Evolutionary conservation across 2,797 vertebrate species (phyloP), one percentile per base, ranked within the genome.

Genomic region (Tokudaia muenninki): DNA sequence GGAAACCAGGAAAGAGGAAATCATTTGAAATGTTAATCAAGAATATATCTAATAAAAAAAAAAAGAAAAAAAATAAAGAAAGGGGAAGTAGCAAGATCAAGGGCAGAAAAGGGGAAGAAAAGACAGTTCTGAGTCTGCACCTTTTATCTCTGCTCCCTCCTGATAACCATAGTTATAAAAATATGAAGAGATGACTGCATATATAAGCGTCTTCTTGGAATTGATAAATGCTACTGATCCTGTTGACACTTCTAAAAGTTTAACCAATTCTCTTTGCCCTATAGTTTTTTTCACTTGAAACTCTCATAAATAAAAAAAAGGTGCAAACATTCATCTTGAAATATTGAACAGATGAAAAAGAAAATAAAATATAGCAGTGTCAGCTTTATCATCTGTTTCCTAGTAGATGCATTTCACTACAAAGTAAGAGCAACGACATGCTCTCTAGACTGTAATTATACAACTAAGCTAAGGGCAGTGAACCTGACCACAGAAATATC

Each of bases 261-360:
- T 97, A 94, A 92, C 92, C 17, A 19, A 41, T 65, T 88, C 24
- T 59, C 67, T 81, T 86, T 78, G n/a, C 81, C 67, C 6, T 63
- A 75, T 65, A 22, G 34, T 72, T 82, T 78, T 61, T n/a, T 63
- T 89, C 52, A 84, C 75, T 57, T 94, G 94, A 96, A 91, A 96
- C 87, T 61, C 37, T 8, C 6, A 29, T 34, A 22, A 29, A 14
- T 96, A 74, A 92, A 84, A 78, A 78, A 6, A 6, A 81, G 44
- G 52, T 37, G 47, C 37, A 95, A 90, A 63, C 47, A 59, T 92
- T 19, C 5, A 95, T 21, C 2, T 21, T 82, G 26, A 17, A 89
- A 80, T 87, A 83, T 75, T 19, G 44, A 87, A 88, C 0, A 50
- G 26, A 80, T 63, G 26, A 22, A 83, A 80, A 93, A 34, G 47